phyloP scores from a whole-genome alignment of 2,797 vertebrate species.

The Rhynchotus rufescens region DNA sequence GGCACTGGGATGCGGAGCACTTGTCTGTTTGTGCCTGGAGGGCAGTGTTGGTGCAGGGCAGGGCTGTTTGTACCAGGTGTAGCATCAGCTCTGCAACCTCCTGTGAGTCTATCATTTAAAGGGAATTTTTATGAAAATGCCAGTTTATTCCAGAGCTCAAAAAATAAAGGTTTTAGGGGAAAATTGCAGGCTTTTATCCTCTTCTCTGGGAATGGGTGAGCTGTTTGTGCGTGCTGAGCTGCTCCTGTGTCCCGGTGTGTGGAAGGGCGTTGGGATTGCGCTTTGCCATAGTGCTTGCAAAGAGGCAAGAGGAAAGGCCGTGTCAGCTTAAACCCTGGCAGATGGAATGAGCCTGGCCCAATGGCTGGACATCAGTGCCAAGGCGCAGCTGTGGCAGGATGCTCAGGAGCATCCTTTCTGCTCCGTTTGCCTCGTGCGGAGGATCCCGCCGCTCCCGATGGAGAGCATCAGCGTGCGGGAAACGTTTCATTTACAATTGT shows the following conservation, averaged over 20 bases:
- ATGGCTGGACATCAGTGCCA: not conserved
- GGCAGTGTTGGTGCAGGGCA: too few species aligned
- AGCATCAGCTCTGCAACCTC: too few species aligned
- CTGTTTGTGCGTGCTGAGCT: rapidly evolving
- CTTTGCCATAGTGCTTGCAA: not conserved
- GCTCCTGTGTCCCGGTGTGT: rapidly evolving
- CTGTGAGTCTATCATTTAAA: too few species aligned
- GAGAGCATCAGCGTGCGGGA: not conserved
- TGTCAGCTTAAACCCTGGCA: not conserved
- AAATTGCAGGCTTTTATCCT: not conserved
- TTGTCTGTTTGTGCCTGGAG: too few species aligned
- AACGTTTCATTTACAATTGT: not conserved
- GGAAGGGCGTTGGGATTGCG: not conserved
- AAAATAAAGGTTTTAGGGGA: not conserved
- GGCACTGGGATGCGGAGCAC: too few species aligned
- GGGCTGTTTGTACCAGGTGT: too few species aligned
- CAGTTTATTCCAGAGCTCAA: not conserved
- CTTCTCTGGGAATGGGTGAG: not conserved
- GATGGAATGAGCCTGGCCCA: not conserved
- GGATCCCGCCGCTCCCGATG: not conserved
- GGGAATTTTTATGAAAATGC: not conserved
- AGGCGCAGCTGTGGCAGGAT: not conserved
- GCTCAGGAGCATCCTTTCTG: constrained; percentile 22
- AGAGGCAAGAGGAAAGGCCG: not conserved
- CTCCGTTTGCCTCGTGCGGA: not conserved